Conservation (phyloP, 2,113 vertebrate species). For the Bujurquina vittata region DNA sequence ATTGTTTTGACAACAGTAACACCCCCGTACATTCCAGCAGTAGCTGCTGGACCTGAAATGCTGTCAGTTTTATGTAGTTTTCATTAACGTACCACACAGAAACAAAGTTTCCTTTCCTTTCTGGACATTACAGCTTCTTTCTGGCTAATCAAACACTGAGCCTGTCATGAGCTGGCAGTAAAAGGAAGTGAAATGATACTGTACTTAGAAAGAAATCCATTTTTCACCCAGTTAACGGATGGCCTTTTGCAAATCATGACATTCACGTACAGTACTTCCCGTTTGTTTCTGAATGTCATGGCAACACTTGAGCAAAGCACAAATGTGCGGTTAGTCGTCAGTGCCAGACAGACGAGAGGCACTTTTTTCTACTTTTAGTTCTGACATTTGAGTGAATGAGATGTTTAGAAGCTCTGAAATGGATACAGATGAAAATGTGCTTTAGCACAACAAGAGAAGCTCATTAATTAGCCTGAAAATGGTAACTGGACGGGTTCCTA, state of each 20-base stretch:
- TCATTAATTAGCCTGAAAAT: too few relatives aligned
- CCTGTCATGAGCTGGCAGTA: background rate
- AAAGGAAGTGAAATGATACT: background rate
- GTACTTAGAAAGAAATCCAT: conserved; percentile 20
- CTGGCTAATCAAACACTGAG: background rate
- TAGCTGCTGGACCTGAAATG: conserved; percentile 1
- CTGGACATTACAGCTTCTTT: conserved; percentile 6
- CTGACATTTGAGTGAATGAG: conserved; percentile 11
- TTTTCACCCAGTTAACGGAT: conserved; percentile 4
- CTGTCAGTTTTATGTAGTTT: conserved; percentile 12
- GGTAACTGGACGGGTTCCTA: too few relatives aligned
- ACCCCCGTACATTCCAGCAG: conserved; percentile 58
- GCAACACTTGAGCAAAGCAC: conserved; percentile 23
- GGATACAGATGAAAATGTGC: background rate
- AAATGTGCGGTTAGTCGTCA: conserved; percentile 1
- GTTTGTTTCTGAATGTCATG: conserved; percentile 35
- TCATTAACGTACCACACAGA: conserved; percentile 20
- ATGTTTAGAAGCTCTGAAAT: background rate
- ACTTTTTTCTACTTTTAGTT: background rate
- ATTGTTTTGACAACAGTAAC: conserved; percentile 67
- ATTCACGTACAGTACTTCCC: conserved; percentile 42
- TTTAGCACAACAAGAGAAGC: too few relatives aligned
- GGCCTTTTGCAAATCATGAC: conserved; percentile 4
- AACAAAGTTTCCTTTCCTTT: background rate
- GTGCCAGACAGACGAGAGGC: conserved; percentile 1